A percentile compares a stretch with the other conserved stretches of the same genome.
Evolutionary conservation across 2,888 invertebrate species (phyloP).

Genomic region (Rotaria sp.): DNA sequence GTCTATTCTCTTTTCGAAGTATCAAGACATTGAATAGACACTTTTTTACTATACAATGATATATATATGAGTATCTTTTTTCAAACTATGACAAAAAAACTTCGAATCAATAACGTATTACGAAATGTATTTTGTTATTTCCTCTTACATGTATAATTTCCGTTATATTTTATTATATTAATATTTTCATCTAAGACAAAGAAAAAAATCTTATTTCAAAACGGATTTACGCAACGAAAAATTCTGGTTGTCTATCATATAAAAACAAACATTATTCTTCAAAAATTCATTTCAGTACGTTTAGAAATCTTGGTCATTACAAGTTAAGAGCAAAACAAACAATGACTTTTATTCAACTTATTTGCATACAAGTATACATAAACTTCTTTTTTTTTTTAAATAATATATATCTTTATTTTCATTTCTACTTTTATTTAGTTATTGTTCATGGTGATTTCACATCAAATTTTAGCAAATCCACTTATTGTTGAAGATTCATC

Average conservation of each 20-base stretch:
- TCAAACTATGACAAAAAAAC: too few species aligned
- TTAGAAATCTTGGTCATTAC: not conserved
- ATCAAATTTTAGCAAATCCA: not conserved
- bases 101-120: too few species aligned
- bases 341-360: not conserved
- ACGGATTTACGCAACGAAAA: not conserved
- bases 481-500: not conserved
- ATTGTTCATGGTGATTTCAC: not conserved
- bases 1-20: too few species aligned
- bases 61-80: too few species aligned
- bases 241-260: not conserved
- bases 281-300: not conserved
- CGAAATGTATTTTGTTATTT: not conserved
- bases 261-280: not conserved
- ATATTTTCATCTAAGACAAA: not conserved
- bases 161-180: not conserved
- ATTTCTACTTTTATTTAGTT: not conserved
- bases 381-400: not conserved
- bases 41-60: too few species aligned
- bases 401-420: not conserved
- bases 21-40: too few species aligned
- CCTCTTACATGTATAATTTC: not conserved
- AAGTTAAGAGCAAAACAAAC: not conserved
- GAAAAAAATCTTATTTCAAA: not conserved
- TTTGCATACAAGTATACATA: not conserved